Evolutionary conservation across 1,140 invertebrate genomes (phyloP).

Genomic region (Galendromus occidentalis): DNA sequence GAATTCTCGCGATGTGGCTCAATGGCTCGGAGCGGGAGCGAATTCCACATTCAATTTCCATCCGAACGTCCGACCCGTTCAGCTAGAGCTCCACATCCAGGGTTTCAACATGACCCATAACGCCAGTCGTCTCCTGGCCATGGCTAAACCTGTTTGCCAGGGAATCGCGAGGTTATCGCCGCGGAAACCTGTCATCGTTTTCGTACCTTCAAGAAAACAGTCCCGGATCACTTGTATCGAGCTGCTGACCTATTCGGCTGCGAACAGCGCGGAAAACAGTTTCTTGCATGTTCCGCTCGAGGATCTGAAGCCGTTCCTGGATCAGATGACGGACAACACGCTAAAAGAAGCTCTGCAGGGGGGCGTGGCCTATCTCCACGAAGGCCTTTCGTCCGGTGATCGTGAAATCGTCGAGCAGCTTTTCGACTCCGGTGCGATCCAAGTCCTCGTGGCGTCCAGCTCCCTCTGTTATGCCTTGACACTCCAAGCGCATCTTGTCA

Average conservation of each 20-base stretch:
- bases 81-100: slow-evolving; percentile 83
- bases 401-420: slow-evolving; percentile 71
- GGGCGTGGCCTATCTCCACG: slow-evolving; percentile 92
- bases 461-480: slow-evolving; percentile 79
- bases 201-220: slow-evolving; percentile 84
- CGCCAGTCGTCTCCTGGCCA: slow-evolving; percentile 75
- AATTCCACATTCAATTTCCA: slow-evolving; percentile 95
- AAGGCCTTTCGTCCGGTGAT: slow-evolving; percentile 66
- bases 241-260: slow-evolving; percentile 66
- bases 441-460: slow-evolving; percentile 69
- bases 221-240: slow-evolving; percentile 84
- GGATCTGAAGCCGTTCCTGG: slow-evolving; percentile 63
- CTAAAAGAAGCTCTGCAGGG: slow-evolving; percentile 64
- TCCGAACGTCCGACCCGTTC: slow-evolving; percentile 83
- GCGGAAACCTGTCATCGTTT: slow-evolving; percentile 78
- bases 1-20: slow-evolving; percentile 82
- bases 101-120: slow-evolving; percentile 96
- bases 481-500: slow-evolving; percentile 68
- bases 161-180: slow-evolving; percentile 68
- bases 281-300: slow-evolving; percentile 75
- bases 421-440: slow-evolving; percentile 77
- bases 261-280: slow-evolving; percentile 55
- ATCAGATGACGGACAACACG: slow-evolving; percentile 59
- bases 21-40: slow-evolving; percentile 85
- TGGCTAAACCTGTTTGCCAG: slow-evolving; percentile 94